Conservation (phyloP, 2,888 invertebrate genomes). For the Philhelius pedissequus region DNA sequence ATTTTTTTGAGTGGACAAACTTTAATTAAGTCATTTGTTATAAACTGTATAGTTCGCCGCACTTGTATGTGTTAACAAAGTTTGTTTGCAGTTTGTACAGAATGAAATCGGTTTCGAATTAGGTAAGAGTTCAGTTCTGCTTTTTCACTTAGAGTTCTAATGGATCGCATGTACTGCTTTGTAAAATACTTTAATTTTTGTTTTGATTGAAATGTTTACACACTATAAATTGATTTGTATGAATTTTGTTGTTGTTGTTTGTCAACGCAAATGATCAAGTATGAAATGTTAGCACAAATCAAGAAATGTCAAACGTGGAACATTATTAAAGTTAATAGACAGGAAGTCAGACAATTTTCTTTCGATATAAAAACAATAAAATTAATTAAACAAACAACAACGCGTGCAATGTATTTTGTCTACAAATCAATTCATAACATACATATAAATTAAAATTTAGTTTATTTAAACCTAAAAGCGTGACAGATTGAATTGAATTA, state of each 20-base stretch:
- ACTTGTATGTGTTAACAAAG: neutral
- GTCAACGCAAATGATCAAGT: neutral
- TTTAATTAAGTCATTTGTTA: neutral
- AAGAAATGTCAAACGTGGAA: neutral
- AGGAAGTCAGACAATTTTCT: neutral
- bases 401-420: neutral
- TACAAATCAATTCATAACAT: no score
- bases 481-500: no score
- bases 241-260: neutral
- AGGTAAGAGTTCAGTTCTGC: conserved; percentile 8
- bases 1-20: conserved; percentile 27
- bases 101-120: conserved; percentile 31
- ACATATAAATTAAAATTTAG: no score
- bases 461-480: no score
- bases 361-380: neutral
- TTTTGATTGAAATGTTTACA: conserved; percentile 28
- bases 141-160: neutral
- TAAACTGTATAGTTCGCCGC: neutral
- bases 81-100: conserved; percentile 21
- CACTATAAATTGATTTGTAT: neutral
- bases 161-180: neutral
- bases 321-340: neutral
- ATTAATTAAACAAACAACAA: neutral
- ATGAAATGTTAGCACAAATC: neutral
- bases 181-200: neutral